A percentile compares a stretch with the other conserved stretches of the same genome.
These are phyloP conservation scores for Potorous gilbertii DNA, from an alignment of 2,797 vertebrate species.

Conservation along the genomic window DNA sequence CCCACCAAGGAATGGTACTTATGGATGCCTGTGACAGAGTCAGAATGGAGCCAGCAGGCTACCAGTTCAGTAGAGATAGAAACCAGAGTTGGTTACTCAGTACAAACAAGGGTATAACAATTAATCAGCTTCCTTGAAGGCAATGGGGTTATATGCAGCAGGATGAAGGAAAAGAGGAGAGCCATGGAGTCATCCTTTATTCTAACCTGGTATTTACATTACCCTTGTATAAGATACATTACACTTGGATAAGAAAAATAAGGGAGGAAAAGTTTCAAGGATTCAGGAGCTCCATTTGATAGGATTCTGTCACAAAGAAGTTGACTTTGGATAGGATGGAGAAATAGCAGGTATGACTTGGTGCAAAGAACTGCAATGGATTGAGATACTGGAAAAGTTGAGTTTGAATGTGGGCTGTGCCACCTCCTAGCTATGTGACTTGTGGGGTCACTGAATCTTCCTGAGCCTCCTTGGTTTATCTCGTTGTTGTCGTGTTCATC, in stretches of 20 bases:
- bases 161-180: background rate
- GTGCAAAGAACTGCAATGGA: background rate
- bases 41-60: background rate
- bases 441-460: background rate
- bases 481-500: too few species aligned
- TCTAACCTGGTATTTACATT: background rate
- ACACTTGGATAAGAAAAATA: background rate
- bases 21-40: background rate
- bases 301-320: background rate
- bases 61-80: background rate
- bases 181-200: background rate
- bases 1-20: background rate
- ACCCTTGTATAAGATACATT: background rate
- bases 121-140: background rate
- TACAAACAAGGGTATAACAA: background rate
- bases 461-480: too few species aligned
- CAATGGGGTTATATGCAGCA: background rate
- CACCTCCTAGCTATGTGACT: background rate
- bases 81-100: background rate
- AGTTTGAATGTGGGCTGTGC: background rate
- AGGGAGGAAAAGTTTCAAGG: background rate
- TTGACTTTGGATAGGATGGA: background rate
- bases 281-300: background rate
- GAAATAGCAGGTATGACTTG: background rate
- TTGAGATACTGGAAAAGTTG: background rate